Evolutionary conservation across 2,888 invertebrate genomes (phyloP).

Genomic region (Lysandra coridon): DNA sequence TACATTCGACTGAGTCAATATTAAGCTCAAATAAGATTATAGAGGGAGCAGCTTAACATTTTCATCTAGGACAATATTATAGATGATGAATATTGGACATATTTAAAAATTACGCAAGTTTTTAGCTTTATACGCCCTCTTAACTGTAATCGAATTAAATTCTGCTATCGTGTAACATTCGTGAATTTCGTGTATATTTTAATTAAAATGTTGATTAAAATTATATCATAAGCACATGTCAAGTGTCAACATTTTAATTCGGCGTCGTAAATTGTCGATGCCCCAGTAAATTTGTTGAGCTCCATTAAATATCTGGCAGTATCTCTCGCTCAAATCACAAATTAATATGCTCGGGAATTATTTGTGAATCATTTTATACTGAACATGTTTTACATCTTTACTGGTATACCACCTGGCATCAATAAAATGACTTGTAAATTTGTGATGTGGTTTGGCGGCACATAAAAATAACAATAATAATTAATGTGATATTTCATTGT

Average conservation of each 20-base stretch:
- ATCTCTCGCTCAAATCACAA: slow-evolving; percentile 34
- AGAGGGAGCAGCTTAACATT: background rate
- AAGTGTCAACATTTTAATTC: slow-evolving; percentile 29
- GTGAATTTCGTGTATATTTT: slow-evolving; percentile 15
- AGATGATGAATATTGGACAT: no score
- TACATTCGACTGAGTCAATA: no score
- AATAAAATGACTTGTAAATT: background rate
- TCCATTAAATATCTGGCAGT: slow-evolving; percentile 41
- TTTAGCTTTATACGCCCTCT: background rate
- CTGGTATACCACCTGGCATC: background rate
- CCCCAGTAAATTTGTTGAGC: slow-evolving; percentile 32
- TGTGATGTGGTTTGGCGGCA: background rate
- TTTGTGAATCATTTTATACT: background rate
- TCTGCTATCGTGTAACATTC: background rate
- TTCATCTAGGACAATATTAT: background rate
- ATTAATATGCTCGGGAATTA: slow-evolving; percentile 28
- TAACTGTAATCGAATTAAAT: background rate
- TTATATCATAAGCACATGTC: slow-evolving; percentile 30
- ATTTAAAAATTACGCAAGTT: background rate
- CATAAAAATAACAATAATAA: background rate
- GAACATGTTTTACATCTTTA: background rate
- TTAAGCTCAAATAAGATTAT: no score
- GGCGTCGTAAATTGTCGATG: slow-evolving; percentile 29
- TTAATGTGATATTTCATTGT: background rate
- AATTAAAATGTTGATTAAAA: slow-evolving; percentile 28